phyloP scores from a whole-genome alignment of 2,113 vertebrate genomes.

The Porphyrio hochstetteri region DNA sequence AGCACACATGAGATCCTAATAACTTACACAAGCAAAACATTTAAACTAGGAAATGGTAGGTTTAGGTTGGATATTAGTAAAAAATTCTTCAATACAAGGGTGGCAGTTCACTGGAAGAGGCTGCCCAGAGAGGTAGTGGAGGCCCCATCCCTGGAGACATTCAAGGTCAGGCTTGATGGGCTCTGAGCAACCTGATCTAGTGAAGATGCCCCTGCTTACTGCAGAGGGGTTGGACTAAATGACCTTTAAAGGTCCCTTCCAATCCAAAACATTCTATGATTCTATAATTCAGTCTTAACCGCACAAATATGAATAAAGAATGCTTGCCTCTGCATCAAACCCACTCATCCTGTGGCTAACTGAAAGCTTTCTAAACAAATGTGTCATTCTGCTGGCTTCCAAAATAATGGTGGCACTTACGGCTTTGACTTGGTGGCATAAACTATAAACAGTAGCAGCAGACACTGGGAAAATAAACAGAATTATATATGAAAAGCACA shows the following conservation, averaged over 20 bases:
- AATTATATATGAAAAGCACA: not conserved
- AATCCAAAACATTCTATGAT: too few species aligned
- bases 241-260: too few species aligned
- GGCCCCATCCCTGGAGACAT: too few species aligned
- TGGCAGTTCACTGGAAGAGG: too few species aligned
- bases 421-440: constrained; percentile 32
- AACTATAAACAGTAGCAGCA: not conserved
- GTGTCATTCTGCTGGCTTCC: not conserved
- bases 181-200: too few species aligned
- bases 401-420: not conserved
- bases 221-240: too few species aligned
- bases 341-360: not conserved
- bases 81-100: too few species aligned
- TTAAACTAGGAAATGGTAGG: too few species aligned
- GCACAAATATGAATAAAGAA: not conserved
- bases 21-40: not conserved
- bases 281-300: not conserved
- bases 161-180: too few species aligned
- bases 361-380: not conserved
- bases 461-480: not conserved
- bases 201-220: too few species aligned
- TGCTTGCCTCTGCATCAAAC: not conserved
- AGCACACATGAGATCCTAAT: not conserved
- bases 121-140: too few species aligned
- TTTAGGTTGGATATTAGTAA: too few species aligned